Evolutionary conservation across 2,113 vertebrate genomes (phyloP).

Genomic region (Pitta sordida): DNA sequence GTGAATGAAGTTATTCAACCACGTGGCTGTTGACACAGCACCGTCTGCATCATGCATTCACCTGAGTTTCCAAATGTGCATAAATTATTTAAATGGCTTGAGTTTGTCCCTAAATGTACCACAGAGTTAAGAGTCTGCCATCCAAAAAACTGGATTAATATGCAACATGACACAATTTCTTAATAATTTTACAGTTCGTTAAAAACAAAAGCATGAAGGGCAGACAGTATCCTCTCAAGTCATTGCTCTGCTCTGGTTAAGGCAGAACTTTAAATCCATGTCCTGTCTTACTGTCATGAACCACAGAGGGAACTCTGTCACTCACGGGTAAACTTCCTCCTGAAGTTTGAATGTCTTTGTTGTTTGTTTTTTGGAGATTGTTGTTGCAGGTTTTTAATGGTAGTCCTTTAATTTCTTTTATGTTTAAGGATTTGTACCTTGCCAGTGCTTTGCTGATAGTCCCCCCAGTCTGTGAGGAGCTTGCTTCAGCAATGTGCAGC

Average conservation of each 20-base stretch:
- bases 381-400: background rate
- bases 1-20: background rate
- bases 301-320: background rate
- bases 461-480: background rate
- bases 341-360: background rate
- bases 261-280: background rate
- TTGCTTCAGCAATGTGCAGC: background rate
- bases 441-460: background rate
- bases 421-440: background rate
- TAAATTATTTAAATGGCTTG: background rate
- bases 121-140: background rate
- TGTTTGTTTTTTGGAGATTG: background rate
- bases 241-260: background rate
- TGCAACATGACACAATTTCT: background rate
- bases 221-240: background rate
- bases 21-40: background rate
- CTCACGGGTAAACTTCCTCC: background rate
- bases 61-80: background rate
- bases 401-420: background rate
- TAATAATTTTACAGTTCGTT: background rate
- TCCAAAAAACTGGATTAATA: background rate
- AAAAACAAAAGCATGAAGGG: background rate
- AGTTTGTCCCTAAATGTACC: background rate
- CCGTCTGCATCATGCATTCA: accelerated
- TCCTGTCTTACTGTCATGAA: background rate